Percentiles rank a stretch among this genome's conserved stretches.
These are phyloP conservation scores for Hyalella azteca DNA, from an alignment of 2,888 invertebrate genomes.

Conservation along the genomic window DNA sequence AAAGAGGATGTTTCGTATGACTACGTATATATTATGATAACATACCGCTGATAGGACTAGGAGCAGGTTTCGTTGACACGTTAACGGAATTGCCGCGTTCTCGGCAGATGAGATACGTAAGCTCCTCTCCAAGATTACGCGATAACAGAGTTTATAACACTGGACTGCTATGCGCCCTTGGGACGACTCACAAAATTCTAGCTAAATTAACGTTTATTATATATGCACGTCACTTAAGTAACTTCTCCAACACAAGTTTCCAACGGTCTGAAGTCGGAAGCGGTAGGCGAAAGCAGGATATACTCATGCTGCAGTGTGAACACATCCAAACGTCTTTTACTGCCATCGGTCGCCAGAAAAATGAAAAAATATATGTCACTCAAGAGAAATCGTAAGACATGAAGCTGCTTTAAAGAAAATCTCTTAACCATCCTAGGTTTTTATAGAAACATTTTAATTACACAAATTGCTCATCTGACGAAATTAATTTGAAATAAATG, in stretches of 20 bases:
- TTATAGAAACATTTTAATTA: background rate
- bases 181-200: background rate
- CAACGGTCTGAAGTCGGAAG: constrained; percentile 1
- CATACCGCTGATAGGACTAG: too few relatives aligned
- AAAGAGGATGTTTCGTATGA: too few relatives aligned
- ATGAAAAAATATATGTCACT: background rate
- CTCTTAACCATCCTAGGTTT: background rate
- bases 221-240: background rate
- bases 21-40: too few relatives aligned
- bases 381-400: too few relatives aligned
- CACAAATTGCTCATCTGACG: background rate
- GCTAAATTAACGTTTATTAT: too few relatives aligned
- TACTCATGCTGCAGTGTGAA: too few relatives aligned
- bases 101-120: background rate
- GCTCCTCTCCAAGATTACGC: background rate
- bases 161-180: background rate
- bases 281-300: background rate
- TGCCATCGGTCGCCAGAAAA: background rate
- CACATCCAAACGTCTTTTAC: background rate
- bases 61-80: too few relatives aligned
- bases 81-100: too few relatives aligned
- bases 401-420: background rate
- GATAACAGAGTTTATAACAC: background rate
- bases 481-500: background rate
- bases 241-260: background rate